These are phyloP conservation scores for Hymenopus coronatus DNA, from an alignment of 2,888 invertebrate species.

Conservation along the genomic window DNA sequence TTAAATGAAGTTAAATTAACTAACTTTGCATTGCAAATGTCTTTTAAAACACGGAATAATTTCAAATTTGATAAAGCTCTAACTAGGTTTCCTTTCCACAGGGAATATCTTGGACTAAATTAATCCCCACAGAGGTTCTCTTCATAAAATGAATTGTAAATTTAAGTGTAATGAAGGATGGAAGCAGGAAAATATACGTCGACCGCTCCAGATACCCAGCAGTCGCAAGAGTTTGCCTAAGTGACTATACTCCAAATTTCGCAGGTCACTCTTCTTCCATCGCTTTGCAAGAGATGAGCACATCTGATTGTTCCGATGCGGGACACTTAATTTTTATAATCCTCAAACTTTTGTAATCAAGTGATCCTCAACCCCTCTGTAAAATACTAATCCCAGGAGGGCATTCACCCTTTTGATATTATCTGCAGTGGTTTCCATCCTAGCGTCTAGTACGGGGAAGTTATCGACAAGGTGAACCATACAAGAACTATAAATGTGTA, in stretches of 20 bases:
- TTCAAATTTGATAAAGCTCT: background rate
- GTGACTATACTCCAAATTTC: background rate
- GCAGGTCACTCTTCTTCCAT: too few relatives aligned
- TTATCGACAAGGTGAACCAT: too few relatives aligned
- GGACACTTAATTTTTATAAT: too few relatives aligned
- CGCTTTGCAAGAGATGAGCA: too few relatives aligned
- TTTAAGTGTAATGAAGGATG: background rate
- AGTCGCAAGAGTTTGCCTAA: background rate
- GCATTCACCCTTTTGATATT: too few relatives aligned
- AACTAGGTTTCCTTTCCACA: background rate
- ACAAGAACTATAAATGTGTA: too few relatives aligned
- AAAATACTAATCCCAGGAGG: too few relatives aligned
- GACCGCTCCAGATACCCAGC: background rate
- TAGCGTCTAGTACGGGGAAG: too few relatives aligned
- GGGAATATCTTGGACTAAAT: background rate
- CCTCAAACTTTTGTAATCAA: too few relatives aligned
- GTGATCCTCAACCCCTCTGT: too few relatives aligned
- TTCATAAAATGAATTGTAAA: background rate
- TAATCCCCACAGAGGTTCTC: background rate
- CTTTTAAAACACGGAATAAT: background rate
- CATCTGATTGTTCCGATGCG: too few relatives aligned
- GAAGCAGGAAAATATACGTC: background rate
- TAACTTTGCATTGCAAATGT: background rate
- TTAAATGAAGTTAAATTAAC: background rate
- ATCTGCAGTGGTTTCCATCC: too few relatives aligned